Evolutionary conservation across 2,113 vertebrate genomes (phyloP).

Genomic region (Formicarius rufipectus): DNA sequence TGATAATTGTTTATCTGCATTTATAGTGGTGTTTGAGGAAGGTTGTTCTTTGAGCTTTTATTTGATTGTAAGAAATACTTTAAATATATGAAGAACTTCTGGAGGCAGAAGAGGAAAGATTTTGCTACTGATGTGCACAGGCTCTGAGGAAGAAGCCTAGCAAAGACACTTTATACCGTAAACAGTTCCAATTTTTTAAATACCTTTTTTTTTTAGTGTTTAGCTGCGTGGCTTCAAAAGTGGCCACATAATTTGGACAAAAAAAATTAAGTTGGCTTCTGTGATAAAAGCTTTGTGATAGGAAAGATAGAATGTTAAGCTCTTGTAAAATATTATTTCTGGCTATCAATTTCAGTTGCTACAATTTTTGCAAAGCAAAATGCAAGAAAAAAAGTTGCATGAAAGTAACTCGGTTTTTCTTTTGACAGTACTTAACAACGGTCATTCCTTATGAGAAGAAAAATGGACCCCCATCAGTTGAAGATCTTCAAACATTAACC

Average conservation of each 20-base stretch:
- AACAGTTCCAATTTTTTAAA: background rate
- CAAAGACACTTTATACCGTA: background rate
- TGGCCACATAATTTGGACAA: background rate
- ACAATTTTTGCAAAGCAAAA: background rate
- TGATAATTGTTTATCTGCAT: background rate
- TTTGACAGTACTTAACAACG: constrained; percentile 93
- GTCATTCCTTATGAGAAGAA: constrained; percentile 98
- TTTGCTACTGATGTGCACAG: background rate
- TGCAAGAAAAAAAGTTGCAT: background rate
- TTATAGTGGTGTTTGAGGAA: background rate
- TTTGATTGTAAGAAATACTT: background rate
- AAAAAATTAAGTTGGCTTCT: background rate
- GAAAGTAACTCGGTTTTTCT: constrained; percentile 34
- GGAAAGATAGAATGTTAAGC: background rate
- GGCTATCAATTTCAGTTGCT: background rate
- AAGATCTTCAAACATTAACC: constrained; percentile 96
- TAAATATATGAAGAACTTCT: background rate
- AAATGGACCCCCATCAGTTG: constrained; percentile 86
- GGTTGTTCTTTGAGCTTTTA: background rate
- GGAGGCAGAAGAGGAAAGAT: background rate
- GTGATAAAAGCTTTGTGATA: background rate
- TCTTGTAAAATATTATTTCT: background rate
- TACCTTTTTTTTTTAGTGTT: background rate
- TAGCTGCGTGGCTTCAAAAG: background rate
- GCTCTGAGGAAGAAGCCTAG: background rate